Base-by-base conservation (phyloP, 2,888 invertebrate species). In the Emmelina monodactyla region DNA sequence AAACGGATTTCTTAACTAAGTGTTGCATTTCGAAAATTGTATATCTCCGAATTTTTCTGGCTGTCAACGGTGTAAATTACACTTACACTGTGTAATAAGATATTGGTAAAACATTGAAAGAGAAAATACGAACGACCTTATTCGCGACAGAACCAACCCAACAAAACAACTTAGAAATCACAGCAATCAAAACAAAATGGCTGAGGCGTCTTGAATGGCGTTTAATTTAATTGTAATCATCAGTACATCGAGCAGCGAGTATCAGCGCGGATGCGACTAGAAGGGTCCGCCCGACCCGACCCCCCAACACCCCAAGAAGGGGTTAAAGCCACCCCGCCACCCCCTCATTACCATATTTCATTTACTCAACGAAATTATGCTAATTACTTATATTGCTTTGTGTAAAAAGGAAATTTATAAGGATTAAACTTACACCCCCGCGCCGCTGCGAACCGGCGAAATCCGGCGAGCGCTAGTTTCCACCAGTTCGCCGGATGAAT, bases 361-460 rank as follows among this genome's bases (percentile, higher is more conserved):
- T 79, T 79, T 79, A 79, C 78, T 79, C 78, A 78, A 79, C 79
- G 73, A 79, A 79, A 79, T 79, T 79, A 79, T 79, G 79, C 78
- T 79, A 79, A 79, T 79, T 79, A 79, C 75, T 79, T 79, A 79
- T 79, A 79, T 79, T 79, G 79, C 79, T 79, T 79, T 79, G 79
- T 79, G 79, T 79, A 79, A 79, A 79, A 79, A 79, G 79, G 79
- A 79, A 79, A 79, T 79, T 79, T 79, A 78, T 79, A 78, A 78
- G 75, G 78, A 79, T 79, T 79, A 78, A 73, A 75, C 67, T 71
- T 70, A 69, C 66, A 66, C 73, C 65, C 63, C 65, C 62, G 52
- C 46, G 51, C 52, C 45, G n/a, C n/a, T n/a, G n/a, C n/a, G 48
- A 45, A 52, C 58, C 51, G 56, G 56, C 56, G 58, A 47, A 50